Evolutionary conservation across 2,888 invertebrate species (phyloP), one percentile per base, ranked within the genome.

Genomic region (Ptycholaimellus sp.): DNA sequence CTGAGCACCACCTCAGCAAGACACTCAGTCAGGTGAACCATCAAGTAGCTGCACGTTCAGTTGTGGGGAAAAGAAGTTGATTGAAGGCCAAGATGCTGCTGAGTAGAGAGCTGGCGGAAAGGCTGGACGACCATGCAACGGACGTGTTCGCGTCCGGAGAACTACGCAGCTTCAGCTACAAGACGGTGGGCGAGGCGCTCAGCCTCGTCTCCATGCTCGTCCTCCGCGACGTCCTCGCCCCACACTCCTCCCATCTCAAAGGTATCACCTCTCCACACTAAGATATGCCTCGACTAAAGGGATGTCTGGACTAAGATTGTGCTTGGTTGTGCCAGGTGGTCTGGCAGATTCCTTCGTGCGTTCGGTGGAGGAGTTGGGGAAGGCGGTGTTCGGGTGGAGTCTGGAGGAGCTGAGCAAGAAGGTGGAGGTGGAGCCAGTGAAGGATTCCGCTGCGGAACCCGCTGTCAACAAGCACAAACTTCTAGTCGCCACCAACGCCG

Each of bases 401-500:
- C 13, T 25, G 5, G n/a, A 34, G 6, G 16, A 7, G 6, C 3
- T 5, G n/a, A 23, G 14, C 4, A 34, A n/a, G 21, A 17, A 33
- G 21, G 17, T 7, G 16, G 7, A 9, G 7, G 6, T 23, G 25
- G 7, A 23, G 13, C 7, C 13, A 13, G 25, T 23, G 25, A 23
- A 9, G 25, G 6, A 23, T 23, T 23, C 7, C 13, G 6, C 7
- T 23, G 25, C 25, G 11, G 25, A 35, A 17, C 23, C 33, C 21
- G 32, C 33, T 17, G 21, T 82, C 2, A 80, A 83, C 60, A 77
- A 78, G 58, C 82, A 81, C 58, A 81, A 82, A 65, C 74, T 85
- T 27, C 83, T 83, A 54, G 83, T 90, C 0, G 81, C 82, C 73
- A 82, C 85, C 1, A 87, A 87, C 63, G 83, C 90, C 0, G 85